A percentile compares a stretch with the other conserved stretches of the same genome.
These are phyloP conservation scores for Antidorcas marsupialis DNA, from an alignment of 2,113 vertebrate genomes.

Conservation along the genomic window DNA sequence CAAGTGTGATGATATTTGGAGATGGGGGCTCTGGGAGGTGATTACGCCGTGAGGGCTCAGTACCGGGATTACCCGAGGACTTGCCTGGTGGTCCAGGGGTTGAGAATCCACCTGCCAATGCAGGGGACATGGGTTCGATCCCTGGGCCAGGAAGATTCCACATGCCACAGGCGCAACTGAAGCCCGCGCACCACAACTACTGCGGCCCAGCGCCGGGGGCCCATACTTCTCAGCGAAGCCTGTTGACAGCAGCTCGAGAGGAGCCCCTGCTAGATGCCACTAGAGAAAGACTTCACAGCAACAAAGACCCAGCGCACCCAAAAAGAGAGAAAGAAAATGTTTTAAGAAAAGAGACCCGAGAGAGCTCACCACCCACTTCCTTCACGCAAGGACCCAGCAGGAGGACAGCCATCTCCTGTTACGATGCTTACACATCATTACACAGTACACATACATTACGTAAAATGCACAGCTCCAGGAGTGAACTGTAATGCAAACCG, in stretches of 20 bases:
- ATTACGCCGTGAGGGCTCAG: not conserved
- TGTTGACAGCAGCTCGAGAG: not conserved
- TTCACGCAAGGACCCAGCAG: fast-evolving
- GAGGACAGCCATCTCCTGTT: not conserved
- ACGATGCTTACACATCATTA: not conserved
- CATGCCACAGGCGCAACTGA: not conserved
- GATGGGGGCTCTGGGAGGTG: not conserved
- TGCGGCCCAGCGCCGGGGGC: not conserved
- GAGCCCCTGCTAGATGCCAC: not conserved
- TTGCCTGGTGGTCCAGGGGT: not conserved
- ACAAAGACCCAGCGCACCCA: not conserved
- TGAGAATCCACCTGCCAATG: not conserved
- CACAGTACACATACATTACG: not conserved
- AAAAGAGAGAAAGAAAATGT: not conserved
- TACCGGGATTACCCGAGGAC: not conserved
- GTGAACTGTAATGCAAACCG: not conserved
- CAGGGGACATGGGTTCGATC: not conserved
- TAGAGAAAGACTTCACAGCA: not conserved
- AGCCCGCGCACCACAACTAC: not conserved
- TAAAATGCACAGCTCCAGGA: not conserved
- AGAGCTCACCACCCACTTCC: not conserved
- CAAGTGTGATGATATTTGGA: not conserved
- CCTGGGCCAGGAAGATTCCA: not conserved
- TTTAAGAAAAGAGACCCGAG: not conserved
- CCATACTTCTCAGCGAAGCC: not conserved